These are phyloP conservation scores for Pseudopipra pipra DNA, from an alignment of 2,113 vertebrate genomes.

Conservation along the genomic window DNA sequence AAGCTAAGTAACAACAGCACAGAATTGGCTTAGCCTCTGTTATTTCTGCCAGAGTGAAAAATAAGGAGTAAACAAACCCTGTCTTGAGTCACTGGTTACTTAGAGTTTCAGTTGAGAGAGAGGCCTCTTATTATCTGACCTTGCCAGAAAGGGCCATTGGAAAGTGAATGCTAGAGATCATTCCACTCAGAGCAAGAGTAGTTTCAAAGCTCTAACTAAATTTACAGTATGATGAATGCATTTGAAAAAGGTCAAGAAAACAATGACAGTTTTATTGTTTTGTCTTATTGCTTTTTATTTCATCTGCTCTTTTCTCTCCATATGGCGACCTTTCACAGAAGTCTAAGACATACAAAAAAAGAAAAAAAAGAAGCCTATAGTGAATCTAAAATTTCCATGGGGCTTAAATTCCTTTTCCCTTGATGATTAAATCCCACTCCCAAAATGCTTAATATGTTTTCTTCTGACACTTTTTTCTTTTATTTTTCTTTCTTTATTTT, in stretches of 20 bases:
- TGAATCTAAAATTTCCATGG: slow-evolving; percentile 56
- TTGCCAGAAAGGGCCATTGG: slow-evolving; percentile 2
- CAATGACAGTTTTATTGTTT: slow-evolving; percentile 71
- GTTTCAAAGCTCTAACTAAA: slow-evolving; percentile 60
- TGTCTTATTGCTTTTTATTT: slow-evolving; percentile 75
- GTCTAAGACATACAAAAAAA: slow-evolving; percentile 61
- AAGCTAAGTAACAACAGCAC: not conserved
- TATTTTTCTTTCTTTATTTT: not conserved
- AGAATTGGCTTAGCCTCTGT: not conserved
- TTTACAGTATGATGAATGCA: slow-evolving; percentile 68
- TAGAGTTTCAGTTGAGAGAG: slow-evolving; percentile 40
- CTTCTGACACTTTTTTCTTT: accelerated
- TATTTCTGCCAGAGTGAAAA: not conserved
- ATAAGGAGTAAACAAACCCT: not conserved
- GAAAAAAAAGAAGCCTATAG: not conserved
- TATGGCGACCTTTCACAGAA: slow-evolving; percentile 76
- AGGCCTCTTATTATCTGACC: slow-evolving; percentile 57
- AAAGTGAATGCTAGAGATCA: slow-evolving; percentile 62
- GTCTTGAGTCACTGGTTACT: not conserved
- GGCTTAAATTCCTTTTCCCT: slow-evolving; percentile 31
- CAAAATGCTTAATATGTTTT: slow-evolving; percentile 58
- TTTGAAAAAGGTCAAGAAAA: slow-evolving; percentile 75
- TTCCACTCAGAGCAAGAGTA: slow-evolving; percentile 23
- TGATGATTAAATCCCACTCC: slow-evolving; percentile 67
- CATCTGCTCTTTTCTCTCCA: slow-evolving; percentile 72